A percentile compares a stretch with the other conserved stretches of the same genome.
phyloP scores from a whole-genome alignment of 2,888 invertebrate genomes.

The Lysandra bellargus region DNA sequence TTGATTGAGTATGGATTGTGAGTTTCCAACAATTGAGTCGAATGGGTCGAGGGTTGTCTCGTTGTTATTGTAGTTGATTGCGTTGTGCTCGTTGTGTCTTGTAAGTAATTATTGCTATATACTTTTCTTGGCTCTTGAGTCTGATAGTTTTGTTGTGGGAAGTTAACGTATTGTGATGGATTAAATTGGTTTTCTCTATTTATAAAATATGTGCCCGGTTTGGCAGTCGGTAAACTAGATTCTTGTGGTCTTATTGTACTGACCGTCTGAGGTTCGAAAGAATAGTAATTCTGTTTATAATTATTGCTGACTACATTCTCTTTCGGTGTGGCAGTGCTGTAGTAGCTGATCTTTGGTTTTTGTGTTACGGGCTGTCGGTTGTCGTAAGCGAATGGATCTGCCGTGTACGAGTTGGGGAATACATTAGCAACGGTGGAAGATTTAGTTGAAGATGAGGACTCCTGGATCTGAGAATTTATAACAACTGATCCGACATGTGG shows the following conservation, averaged over 20 bases:
- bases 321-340: constrained; percentile 65
- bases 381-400: constrained; percentile 47
- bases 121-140: constrained; percentile 46
- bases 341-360: constrained; percentile 68
- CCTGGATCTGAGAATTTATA: constrained; percentile 79
- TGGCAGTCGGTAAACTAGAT: constrained; percentile 41
- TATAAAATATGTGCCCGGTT: constrained; percentile 54
- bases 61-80: constrained; percentile 56
- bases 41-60: constrained; percentile 62
- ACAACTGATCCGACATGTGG: constrained; percentile 94
- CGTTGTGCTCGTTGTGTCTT: constrained; percentile 54
- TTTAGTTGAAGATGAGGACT: constrained; percentile 46
- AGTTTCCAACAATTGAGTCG: constrained; percentile 68
- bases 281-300: constrained; percentile 63
- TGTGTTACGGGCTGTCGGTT: constrained; percentile 63
- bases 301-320: constrained; percentile 49
- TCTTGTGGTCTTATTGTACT: constrained; percentile 59
- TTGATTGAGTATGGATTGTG: constrained; percentile 76
- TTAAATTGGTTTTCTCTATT: constrained; percentile 57
- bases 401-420: constrained; percentile 52
- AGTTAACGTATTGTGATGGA: constrained; percentile 51
- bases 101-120: constrained; percentile 51
- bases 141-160: constrained; percentile 50
- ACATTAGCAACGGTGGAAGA: constrained; percentile 47
- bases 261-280: constrained; percentile 69